These are phyloP conservation scores for Aptenodytes patagonicus DNA, from an alignment of 2,113 vertebrate genomes.

Conservation along the genomic window DNA sequence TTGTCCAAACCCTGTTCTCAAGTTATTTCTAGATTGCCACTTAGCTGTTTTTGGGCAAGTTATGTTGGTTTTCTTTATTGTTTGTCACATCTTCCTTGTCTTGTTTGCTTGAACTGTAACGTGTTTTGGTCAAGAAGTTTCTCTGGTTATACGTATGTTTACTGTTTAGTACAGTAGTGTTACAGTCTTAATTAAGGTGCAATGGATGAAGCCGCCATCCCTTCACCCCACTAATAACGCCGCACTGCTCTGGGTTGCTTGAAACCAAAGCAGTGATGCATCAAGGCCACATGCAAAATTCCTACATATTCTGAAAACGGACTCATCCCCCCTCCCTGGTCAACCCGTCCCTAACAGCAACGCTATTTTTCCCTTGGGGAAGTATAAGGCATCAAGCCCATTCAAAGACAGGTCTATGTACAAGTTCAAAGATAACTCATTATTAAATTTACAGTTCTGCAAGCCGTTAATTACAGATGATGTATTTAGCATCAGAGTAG, in stretches of 20 bases:
- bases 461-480: neutral
- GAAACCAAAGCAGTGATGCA: neutral
- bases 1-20: neutral
- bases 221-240: neutral
- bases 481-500: neutral
- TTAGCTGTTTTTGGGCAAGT: accelerated
- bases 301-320: accelerated
- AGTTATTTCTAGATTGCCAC: neutral
- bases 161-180: neutral
- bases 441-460: neutral
- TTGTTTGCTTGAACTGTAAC: neutral
- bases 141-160: neutral
- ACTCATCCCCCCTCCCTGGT: neutral
- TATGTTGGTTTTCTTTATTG: neutral
- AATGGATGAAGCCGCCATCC: neutral
- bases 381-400: neutral
- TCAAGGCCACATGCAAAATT: neutral
- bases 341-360: neutral
- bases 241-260: neutral
- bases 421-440: neutral
- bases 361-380: neutral
- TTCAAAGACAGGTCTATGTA: neutral
- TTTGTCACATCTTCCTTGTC: neutral
- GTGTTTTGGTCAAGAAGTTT: neutral
- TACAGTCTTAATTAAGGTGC: neutral